Conservation (phyloP, 1,140 invertebrate species). For the Drosophila jambulina region DNA sequence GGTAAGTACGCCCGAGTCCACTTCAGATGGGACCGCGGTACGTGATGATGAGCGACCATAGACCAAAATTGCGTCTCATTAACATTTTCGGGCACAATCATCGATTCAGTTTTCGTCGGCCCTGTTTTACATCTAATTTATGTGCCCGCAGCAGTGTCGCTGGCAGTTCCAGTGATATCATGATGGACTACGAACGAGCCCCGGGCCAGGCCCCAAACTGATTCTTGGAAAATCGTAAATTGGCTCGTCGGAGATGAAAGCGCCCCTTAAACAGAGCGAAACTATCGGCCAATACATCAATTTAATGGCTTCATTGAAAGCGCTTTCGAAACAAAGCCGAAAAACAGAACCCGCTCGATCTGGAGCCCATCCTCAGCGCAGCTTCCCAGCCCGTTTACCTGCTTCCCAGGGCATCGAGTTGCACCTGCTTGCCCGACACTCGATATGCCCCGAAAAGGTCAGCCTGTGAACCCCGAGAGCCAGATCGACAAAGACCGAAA, state of each 20-base stretch:
- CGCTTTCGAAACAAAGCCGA: constrained; percentile 46
- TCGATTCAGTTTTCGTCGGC: constrained; percentile 25
- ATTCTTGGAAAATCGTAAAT: constrained; percentile 72
- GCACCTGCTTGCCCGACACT: constrained; percentile 59
- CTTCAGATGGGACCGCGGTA: constrained; percentile 39
- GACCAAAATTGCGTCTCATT: constrained; percentile 48
- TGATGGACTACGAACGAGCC: constrained; percentile 22
- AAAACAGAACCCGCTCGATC: constrained; percentile 16
- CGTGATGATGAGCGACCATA: constrained; percentile 43
- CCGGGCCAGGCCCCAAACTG: constrained; percentile 18
- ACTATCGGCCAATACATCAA: constrained; percentile 77
- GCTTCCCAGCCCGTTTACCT: constrained; percentile 38
- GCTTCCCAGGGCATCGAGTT: constrained; percentile 73
- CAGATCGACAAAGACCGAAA: constrained; percentile 12
- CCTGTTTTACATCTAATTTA: constrained; percentile 48
- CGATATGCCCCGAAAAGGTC: constrained; percentile 57
- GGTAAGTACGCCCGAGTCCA: constrained; percentile 4
- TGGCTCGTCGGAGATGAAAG: constrained; percentile 66
- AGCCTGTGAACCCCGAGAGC: constrained; percentile 23
- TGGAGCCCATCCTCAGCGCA: constrained; percentile 27
- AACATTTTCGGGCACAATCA: constrained; percentile 49
- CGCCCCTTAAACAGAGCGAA: constrained; percentile 58
- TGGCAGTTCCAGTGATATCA: constrained; percentile 37
- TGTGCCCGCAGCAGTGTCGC: constrained; percentile 45
- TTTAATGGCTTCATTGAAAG: constrained; percentile 81